phyloP scores from a whole-genome alignment of 2,113 vertebrate species.

The Cettia cetti region DNA sequence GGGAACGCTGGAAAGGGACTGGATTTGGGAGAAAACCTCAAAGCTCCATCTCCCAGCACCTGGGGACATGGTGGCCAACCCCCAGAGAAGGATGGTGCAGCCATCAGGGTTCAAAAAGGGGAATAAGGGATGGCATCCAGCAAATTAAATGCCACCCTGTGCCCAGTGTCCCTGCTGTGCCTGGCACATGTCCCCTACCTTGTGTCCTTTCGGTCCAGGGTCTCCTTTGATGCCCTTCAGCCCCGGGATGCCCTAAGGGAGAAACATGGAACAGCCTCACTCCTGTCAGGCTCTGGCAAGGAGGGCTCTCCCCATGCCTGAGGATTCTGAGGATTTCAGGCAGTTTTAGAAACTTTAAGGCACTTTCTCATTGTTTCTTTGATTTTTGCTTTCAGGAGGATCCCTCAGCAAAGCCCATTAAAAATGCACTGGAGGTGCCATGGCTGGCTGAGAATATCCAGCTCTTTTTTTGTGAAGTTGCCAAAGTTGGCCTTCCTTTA shows the following conservation, averaged over 20 bases:
- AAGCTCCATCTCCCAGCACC: neutral
- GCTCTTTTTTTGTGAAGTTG: neutral
- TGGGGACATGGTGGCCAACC: rapidly evolving
- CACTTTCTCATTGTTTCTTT: neutral
- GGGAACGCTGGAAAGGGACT: neutral
- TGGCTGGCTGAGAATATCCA: neutral
- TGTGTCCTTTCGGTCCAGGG: constrained; percentile 72
- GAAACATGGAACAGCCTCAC: neutral
- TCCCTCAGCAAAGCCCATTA: neutral
- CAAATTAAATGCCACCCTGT: neutral
- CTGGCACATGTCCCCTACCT: constrained; percentile 55
- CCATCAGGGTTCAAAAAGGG: neutral
- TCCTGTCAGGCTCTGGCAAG: neutral
- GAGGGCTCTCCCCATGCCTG: rapidly evolving
- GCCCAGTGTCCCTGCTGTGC: neutral
- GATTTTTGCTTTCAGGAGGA: neutral
- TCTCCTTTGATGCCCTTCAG: constrained; percentile 73
- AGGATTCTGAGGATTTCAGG: neutral
- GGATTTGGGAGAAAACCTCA: neutral
- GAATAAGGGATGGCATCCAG: neutral
- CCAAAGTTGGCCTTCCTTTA: neutral
- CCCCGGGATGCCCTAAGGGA: constrained; percentile 75
- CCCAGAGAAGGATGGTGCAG: neutral
- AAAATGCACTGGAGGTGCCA: neutral
- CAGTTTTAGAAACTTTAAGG: neutral